Conservation (phyloP, 92 coral and sea anemone genomes). For the Phenganax subtilis region DNA sequence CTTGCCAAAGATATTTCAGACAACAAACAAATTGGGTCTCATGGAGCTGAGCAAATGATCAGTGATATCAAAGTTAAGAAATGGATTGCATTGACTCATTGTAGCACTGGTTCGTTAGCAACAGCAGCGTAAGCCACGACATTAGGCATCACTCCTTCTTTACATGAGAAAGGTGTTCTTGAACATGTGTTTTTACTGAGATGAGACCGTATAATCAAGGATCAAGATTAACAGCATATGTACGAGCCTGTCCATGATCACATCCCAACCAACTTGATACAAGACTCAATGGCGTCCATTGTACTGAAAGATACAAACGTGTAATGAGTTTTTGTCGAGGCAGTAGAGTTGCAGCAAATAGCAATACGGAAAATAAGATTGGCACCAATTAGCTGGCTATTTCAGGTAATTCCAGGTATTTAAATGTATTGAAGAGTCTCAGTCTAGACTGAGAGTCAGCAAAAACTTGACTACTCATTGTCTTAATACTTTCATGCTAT, state of each 20-base stretch:
- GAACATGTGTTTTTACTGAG: conserved; percentile 92
- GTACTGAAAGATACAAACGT: conserved; percentile 73
- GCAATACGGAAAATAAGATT: conserved; percentile 92
- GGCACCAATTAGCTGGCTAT: conserved; percentile 94
- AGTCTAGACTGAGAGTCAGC: no score
- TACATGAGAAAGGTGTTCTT: conserved; percentile 56
- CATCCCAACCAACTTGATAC: conserved; percentile 80
- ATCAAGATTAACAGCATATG: conserved; percentile 69
- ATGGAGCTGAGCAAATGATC: conserved; percentile 75
- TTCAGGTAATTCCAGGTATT: conserved; percentile 51
- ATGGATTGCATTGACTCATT: conserved; percentile 71
- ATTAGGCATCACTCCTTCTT: conserved; percentile 65
- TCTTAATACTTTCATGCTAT: conserved; percentile 2
- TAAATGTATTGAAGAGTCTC: background rate
- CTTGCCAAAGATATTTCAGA: conserved; percentile 70
- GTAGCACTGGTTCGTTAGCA: conserved; percentile 95
- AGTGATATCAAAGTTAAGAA: conserved; percentile 33
- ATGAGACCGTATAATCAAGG: conserved; percentile 96
- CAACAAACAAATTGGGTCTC: conserved; percentile 67
- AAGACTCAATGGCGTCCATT: conserved; percentile 89
- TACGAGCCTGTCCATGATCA: conserved; percentile 83
- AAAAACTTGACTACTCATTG: no score
- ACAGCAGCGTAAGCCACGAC: conserved; percentile 97
- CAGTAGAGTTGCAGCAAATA: conserved; percentile 96
- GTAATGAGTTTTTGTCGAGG: conserved; percentile 81